A percentile compares a stretch with the other conserved stretches of the same genome.
Conservation (phyloP, 1,140 invertebrate genomes). For the Nasonia longicornis region DNA sequence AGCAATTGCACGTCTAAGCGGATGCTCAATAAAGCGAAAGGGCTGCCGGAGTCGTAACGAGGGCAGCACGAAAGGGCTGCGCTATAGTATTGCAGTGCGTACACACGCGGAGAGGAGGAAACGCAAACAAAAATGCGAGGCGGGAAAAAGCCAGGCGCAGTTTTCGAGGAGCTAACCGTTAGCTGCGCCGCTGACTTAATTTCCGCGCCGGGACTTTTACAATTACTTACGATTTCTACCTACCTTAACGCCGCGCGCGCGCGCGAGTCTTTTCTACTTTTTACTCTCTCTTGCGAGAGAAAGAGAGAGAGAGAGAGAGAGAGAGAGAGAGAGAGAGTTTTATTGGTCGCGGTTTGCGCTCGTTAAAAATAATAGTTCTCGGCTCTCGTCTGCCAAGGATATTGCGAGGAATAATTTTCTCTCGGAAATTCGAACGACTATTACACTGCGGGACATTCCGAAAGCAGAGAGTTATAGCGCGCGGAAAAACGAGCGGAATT, state of each 20-base stretch:
- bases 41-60: background rate
- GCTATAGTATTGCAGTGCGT: background rate
- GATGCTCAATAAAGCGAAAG: slow-evolving; percentile 1
- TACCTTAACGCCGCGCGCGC: background rate
- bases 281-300: background rate
- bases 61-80: no score
- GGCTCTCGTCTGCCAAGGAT: background rate
- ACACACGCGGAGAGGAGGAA: no score
- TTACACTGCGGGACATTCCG: no score
- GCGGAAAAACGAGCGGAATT: no score
- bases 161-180: slow-evolving; percentile 31
- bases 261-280: background rate
- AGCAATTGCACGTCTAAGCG: background rate
- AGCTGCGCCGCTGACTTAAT: slow-evolving; percentile 25
- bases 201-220: slow-evolving; percentile 35
- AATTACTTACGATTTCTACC: slow-evolving; percentile 40
- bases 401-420: background rate
- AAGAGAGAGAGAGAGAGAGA: background rate
- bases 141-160: background rate
- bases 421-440: no score
- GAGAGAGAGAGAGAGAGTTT: background rate
- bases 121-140: background rate
- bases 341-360: slow-evolving; percentile 32
- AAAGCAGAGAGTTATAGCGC: background rate
- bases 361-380: slow-evolving; percentile 41